A percentile compares a stretch with the other conserved stretches of the same genome.
These are phyloP conservation scores for Melanotaenia pygmaea DNA, from an alignment of 2,797 vertebrate species.

Conservation along the genomic window DNA sequence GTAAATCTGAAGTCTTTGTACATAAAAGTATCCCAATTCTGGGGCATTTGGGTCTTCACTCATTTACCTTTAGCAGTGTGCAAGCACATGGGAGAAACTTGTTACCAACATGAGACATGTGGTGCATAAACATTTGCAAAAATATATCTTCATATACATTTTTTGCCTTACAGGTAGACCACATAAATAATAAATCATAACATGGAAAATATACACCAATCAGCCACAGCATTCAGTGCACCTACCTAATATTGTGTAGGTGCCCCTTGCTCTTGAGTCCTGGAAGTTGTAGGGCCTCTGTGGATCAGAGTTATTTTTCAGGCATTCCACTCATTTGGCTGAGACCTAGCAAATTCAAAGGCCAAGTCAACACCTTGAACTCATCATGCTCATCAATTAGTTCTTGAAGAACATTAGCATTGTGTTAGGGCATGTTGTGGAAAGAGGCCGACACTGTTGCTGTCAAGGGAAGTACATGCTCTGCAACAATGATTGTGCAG, in stretches of 20 bases:
- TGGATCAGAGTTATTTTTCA: not conserved
- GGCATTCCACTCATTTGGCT: not conserved
- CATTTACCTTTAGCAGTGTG: constrained; percentile 49
- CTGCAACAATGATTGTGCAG: not conserved
- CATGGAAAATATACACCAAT: constrained; percentile 52
- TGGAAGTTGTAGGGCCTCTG: not conserved
- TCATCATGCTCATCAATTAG: not conserved
- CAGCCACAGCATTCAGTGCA: not conserved
- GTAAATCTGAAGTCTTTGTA: constrained; percentile 51
- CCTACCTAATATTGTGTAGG: not conserved
- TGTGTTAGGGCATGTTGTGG: not conserved
- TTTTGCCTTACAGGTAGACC: constrained; percentile 67
- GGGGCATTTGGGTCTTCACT: constrained; percentile 33
- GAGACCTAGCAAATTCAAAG: not conserved
- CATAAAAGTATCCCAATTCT: constrained; percentile 47
- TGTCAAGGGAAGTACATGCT: not conserved
- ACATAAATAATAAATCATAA: constrained; percentile 72
- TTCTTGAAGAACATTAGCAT: not conserved
- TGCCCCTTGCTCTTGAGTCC: not conserved
- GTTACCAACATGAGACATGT: constrained; percentile 42
- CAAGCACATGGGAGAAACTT: constrained; percentile 50
- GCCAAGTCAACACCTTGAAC: not conserved
- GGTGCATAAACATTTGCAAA: constrained; percentile 69
- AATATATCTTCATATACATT: constrained; percentile 70
- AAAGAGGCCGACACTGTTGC: not conserved